Conservation (phyloP, 2,113 vertebrate species). For the Balaenoptera acutorostrata region DNA sequence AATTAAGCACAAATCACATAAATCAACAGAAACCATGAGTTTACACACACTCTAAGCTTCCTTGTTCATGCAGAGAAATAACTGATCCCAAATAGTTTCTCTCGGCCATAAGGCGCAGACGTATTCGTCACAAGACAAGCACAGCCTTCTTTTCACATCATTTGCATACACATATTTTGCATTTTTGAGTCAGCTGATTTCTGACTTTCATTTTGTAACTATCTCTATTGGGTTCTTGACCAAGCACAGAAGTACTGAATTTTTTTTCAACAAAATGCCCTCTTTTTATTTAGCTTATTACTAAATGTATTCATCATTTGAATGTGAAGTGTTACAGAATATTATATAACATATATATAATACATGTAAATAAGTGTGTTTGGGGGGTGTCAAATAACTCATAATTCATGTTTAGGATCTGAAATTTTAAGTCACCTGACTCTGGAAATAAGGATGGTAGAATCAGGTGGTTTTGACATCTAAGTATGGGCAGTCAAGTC, state of each 20-base stretch:
- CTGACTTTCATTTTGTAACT: neutral
- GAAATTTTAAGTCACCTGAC: neutral
- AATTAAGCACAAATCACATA: constrained; percentile 40
- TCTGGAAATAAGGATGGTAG: neutral
- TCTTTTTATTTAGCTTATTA: neutral
- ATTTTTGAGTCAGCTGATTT: neutral
- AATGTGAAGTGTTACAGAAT: neutral
- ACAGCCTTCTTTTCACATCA: neutral
- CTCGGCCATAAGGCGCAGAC: neutral
- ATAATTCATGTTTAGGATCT: neutral
- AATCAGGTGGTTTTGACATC: neutral
- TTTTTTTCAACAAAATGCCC: neutral
- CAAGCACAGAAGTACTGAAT: neutral
- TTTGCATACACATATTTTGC: neutral
- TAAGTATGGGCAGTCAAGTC: neutral
- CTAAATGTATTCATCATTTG: neutral
- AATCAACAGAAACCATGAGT: constrained; percentile 42
- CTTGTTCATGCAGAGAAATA: neutral
- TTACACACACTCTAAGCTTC: constrained; percentile 9
- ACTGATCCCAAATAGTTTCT: neutral
- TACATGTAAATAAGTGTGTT: neutral
- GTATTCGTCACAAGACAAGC: neutral
- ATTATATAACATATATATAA: neutral
- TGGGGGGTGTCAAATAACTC: neutral
- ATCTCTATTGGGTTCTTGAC: neutral